Conservation (phyloP, 1,140 invertebrate species). For the Hydropsyche tenuis region DNA sequence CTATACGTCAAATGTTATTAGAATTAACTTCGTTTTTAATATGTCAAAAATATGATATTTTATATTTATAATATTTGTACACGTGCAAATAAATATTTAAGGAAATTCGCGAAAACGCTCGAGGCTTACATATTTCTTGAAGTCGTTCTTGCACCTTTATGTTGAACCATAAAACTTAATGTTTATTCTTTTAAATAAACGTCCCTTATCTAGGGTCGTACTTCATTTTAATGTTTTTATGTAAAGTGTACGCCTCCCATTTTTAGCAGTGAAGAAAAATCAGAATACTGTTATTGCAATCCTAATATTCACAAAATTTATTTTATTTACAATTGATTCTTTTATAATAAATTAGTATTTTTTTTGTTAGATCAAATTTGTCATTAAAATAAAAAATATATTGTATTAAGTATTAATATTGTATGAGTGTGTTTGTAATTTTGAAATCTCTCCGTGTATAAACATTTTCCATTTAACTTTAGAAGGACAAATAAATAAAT, state of each 20-base stretch:
- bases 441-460: neutral
- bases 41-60: constrained; percentile 1
- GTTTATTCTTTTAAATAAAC: constrained; percentile 8
- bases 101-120: neutral
- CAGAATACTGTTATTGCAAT: too few relatives aligned
- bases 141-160: neutral
- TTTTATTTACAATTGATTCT: too few relatives aligned
- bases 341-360: too few relatives aligned
- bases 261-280: neutral
- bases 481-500: too few relatives aligned
- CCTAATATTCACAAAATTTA: neutral
- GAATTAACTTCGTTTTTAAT: neutral
- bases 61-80: neutral
- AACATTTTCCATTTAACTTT: too few relatives aligned
- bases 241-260: neutral
- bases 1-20: too few relatives aligned
- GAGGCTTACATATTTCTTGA: neutral
- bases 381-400: too few relatives aligned
- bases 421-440: neutral
- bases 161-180: constrained; percentile 17
- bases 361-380: too few relatives aligned
- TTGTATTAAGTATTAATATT: too few relatives aligned
- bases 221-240: constrained; percentile 20
- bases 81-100: neutral
- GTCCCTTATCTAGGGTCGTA: neutral